These are phyloP conservation scores for Icerya purchasi DNA, from an alignment of 2,888 invertebrate genomes.

Conservation along the genomic window DNA sequence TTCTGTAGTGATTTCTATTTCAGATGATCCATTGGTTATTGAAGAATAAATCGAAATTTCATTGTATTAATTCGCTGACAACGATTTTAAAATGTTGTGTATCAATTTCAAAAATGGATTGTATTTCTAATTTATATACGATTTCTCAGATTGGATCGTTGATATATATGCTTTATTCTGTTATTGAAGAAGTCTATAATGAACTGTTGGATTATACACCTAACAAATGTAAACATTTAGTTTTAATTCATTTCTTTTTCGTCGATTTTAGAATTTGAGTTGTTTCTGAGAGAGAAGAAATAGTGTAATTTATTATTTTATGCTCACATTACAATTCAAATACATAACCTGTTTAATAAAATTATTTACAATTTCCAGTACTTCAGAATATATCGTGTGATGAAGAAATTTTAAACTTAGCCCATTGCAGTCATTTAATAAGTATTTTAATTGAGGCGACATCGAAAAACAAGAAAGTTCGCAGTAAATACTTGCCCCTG, in stretches of 20 bases:
- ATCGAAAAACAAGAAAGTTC: too few species aligned
- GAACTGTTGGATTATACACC: background rate
- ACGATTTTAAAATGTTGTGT: background rate
- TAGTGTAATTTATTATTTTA: too few species aligned
- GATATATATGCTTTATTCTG: background rate
- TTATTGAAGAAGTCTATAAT: background rate
- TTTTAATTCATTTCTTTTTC: too few species aligned
- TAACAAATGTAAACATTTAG: background rate
- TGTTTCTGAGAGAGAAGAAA: too few species aligned
- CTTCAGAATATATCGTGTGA: background rate
- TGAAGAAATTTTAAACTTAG: background rate
- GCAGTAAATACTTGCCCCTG: too few species aligned
- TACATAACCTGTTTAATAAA: too few species aligned
- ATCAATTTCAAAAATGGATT: background rate
- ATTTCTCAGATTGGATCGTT: conserved; percentile 7
- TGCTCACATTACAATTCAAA: too few species aligned
- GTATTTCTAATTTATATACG: background rate
- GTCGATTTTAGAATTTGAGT: too few species aligned
- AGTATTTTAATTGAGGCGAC: background rate
- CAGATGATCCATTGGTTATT: background rate
- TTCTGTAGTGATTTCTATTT: too few species aligned
- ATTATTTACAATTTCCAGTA: too few species aligned
- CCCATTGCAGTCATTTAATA: background rate
- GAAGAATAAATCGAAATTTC: background rate
- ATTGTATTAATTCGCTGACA: background rate